Evolutionary conservation across 1,140 invertebrate species (phyloP).

Genomic region (Lysiphlebus fabarum): DNA sequence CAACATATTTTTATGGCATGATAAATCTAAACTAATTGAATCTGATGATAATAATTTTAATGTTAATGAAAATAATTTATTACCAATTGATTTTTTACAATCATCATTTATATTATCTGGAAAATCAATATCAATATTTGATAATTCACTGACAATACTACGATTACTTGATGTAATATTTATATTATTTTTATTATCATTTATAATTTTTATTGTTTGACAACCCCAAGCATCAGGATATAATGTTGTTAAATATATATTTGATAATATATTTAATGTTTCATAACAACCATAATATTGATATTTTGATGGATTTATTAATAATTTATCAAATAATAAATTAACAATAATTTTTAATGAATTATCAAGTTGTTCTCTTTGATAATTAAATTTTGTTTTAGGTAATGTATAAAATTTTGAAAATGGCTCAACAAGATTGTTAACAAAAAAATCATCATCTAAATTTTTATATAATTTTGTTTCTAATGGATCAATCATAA

Average conservation of each 20-base stretch:
- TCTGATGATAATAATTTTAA: slow-evolving; percentile 61
- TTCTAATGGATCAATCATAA: slow-evolving; percentile 52
- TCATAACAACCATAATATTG: slow-evolving; percentile 58
- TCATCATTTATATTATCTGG: slow-evolving; percentile 28
- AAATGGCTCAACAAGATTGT: slow-evolving; percentile 39
- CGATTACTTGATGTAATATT: slow-evolving; percentile 32
- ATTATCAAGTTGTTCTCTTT: slow-evolving; percentile 32
- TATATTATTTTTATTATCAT: slow-evolving; percentile 27
- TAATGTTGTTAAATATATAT: slow-evolving; percentile 52
- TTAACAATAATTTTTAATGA: slow-evolving; percentile 38
- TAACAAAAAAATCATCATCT: slow-evolving; percentile 39
- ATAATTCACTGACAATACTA: slow-evolving; percentile 27
- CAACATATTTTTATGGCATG: slow-evolving; percentile 63
- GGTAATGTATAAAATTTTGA: slow-evolving; percentile 27
- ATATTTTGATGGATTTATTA: slow-evolving; percentile 43
- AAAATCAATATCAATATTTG: slow-evolving; percentile 31
- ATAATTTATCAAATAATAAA: slow-evolving; percentile 39
- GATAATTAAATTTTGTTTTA: slow-evolving; percentile 23
- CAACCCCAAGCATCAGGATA: slow-evolving; percentile 59
- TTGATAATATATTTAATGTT: slow-evolving; percentile 53
- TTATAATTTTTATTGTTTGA: slow-evolving; percentile 27
- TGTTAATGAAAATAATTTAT: slow-evolving; percentile 50
- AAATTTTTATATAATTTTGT: slow-evolving; percentile 25
- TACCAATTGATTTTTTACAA: slow-evolving; percentile 33
- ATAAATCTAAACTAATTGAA: slow-evolving; percentile 62